Percentiles rank a stretch among this genome's conserved stretches.
phyloP scores from a whole-genome alignment of 2,888 invertebrate genomes.

The Tetragonisca angustula region DNA sequence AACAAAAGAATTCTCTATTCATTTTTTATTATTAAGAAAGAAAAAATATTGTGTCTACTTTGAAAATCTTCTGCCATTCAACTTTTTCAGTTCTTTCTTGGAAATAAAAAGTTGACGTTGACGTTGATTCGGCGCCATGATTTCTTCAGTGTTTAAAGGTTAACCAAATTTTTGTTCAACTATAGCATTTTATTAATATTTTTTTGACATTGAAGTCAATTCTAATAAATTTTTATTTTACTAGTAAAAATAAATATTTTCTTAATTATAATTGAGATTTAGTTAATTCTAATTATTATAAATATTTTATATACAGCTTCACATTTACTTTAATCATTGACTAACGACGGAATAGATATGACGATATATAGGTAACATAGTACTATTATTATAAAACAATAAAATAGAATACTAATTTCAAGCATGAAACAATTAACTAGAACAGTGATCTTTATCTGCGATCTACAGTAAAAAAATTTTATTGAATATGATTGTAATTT shows the following conservation, averaged over 20 bases:
- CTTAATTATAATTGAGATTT: not conserved
- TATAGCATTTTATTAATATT: not conserved
- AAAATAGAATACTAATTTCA: too few species aligned
- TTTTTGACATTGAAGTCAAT: constrained; percentile 25
- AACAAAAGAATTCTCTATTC: not conserved
- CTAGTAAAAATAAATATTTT: not conserved
- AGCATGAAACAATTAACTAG: too few species aligned
- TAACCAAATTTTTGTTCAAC: constrained; percentile 13
- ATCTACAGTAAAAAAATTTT: too few species aligned
- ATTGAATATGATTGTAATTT: too few species aligned
- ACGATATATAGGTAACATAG: too few species aligned
- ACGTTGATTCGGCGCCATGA: constrained; percentile 82
- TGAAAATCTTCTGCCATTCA: constrained; percentile 76
- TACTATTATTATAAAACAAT: too few species aligned
- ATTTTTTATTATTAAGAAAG: constrained; percentile 2
- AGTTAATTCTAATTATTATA: not conserved
- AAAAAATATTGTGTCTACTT: constrained; percentile 71
- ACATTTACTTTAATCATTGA: not conserved
- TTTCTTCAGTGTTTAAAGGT: constrained; percentile 26
- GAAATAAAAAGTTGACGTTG: constrained; percentile 78
- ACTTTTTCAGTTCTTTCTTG: constrained; percentile 80
- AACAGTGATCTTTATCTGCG: too few species aligned
- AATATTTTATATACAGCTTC: not conserved
- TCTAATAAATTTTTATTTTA: not conserved
- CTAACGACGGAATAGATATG: too few species aligned